These are phyloP conservation scores for Gobius niger DNA, from an alignment of 2,113 vertebrate genomes.

Conservation along the genomic window DNA sequence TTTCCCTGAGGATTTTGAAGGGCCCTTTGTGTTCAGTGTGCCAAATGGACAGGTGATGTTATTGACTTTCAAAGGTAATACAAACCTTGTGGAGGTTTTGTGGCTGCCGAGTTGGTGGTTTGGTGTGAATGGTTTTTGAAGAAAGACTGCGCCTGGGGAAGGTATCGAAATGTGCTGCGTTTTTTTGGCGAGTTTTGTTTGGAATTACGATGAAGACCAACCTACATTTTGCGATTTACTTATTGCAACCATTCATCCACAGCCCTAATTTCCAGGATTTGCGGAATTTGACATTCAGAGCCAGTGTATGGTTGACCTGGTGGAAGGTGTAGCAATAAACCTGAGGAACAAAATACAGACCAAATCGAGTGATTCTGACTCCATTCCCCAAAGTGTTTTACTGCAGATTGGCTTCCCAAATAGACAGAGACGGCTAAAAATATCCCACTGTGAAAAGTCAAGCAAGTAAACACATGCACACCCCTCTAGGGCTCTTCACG, in stretches of 20 bases:
- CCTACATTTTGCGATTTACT: too few species aligned
- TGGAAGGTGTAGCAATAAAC: background rate
- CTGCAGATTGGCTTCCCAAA: slow-evolving; percentile 51
- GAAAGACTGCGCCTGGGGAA: too few species aligned
- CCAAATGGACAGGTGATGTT: slow-evolving; percentile 33
- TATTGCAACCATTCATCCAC: too few species aligned
- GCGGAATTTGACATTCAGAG: too few species aligned
- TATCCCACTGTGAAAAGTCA: slow-evolving; percentile 28
- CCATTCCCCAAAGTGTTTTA: slow-evolving; percentile 27
- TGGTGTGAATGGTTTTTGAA: too few species aligned
- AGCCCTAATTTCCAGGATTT: too few species aligned
- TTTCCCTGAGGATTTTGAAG: slow-evolving; percentile 40
- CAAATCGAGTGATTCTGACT: background rate
- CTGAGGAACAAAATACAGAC: too few species aligned
- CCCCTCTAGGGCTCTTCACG: slow-evolving; percentile 28
- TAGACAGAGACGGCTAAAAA: slow-evolving; percentile 57
- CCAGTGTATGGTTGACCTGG: too few species aligned
- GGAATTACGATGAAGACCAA: too few species aligned
- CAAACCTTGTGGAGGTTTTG: slow-evolving; percentile 9
- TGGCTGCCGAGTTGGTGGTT: too few species aligned
- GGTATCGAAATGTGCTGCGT: too few species aligned
- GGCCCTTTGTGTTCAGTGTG: slow-evolving; percentile 33
- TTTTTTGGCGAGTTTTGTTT: too few species aligned
- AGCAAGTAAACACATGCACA: slow-evolving; percentile 45
- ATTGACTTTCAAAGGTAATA: slow-evolving; percentile 17